These are phyloP conservation scores for Centroberyx gerrardi DNA, from an alignment of 2,797 vertebrate species.

Conservation along the genomic window DNA sequence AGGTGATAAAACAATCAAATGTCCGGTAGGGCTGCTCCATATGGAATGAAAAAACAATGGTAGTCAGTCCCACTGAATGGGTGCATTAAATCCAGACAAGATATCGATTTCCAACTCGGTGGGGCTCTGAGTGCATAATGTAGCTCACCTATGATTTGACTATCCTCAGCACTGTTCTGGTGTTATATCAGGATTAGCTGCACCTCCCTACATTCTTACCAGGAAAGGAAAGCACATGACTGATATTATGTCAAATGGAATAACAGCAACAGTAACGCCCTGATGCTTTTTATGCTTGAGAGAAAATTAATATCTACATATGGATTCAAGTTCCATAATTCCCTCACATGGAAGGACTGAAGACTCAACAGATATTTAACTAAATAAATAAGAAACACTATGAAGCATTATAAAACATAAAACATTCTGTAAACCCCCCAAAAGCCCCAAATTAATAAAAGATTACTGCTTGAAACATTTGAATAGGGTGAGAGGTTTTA, in stretches of 20 bases:
- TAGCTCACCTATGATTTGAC: constrained; percentile 30
- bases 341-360: no score
- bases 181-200: neutral
- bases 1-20: neutral
- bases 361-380: no score
- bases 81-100: constrained; percentile 31
- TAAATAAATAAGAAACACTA: no score
- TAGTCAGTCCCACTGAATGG: constrained; percentile 14
- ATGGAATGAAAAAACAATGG: constrained; percentile 10
- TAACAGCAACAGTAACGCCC: neutral
- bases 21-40: neutral
- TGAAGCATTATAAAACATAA: no score
- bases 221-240: neutral
- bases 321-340: neutral
- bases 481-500: constrained; percentile 39
- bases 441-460: constrained; percentile 30
- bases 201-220: neutral
- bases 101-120: constrained; percentile 22
- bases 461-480: constrained; percentile 17
- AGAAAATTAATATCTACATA: neutral
- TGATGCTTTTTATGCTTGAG: no score
- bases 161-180: constrained; percentile 9
- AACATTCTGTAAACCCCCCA: no score
- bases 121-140: constrained; percentile 9
- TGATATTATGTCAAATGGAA: neutral